Conservation (phyloP, 2,113 vertebrate species). For the Saimiri boliviensis region DNA sequence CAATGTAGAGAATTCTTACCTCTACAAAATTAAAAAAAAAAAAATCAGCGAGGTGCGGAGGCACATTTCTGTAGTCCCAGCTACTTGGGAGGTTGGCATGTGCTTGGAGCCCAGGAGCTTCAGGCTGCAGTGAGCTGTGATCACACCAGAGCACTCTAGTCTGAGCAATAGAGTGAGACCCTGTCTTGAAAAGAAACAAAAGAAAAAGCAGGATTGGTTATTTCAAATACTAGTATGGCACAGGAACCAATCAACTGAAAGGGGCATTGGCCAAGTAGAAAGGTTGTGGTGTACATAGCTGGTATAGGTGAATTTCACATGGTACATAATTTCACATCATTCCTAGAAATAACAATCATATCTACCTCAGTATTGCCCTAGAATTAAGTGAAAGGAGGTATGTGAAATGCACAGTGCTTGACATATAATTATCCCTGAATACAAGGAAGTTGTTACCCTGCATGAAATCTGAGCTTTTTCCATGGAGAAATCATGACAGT, state of each 20-base stretch:
- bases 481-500: not conserved
- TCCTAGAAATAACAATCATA: not conserved
- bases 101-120: no score
- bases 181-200: no score
- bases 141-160: no score
- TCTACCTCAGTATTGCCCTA: not conserved
- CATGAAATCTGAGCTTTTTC: not conserved
- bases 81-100: no score
- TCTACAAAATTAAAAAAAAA: no score
- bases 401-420: not conserved
- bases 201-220: not conserved
- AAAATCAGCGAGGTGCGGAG: no score
- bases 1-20: no score
- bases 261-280: not conserved
- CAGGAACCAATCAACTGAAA: not conserved
- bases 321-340: not conserved
- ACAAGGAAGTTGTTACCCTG: not conserved
- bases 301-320: not conserved
- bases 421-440: not conserved
- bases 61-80: no score
- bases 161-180: no score
- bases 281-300: not conserved
- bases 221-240: not conserved
- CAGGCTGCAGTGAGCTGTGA: no score
- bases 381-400: not conserved